A percentile compares a stretch with the other conserved stretches of the same genome.
Conservation (phyloP, 2,888 invertebrate genomes). For the Cylindroiulus punctatus region DNA sequence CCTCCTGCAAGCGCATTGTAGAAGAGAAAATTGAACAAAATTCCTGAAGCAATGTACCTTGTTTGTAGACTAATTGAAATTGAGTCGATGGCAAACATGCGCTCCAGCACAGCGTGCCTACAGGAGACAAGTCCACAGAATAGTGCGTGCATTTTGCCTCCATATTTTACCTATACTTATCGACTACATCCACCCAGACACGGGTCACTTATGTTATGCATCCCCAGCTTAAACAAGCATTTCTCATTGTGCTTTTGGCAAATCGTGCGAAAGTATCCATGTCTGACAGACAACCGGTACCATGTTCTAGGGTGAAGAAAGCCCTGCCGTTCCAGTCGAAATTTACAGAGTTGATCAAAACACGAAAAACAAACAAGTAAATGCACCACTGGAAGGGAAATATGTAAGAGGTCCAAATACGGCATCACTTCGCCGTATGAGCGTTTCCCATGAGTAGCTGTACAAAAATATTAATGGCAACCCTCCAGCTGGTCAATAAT, state of each 20-base stretch:
- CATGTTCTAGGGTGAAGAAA: background rate
- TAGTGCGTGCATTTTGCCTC: background rate
- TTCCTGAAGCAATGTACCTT: constrained; percentile 37
- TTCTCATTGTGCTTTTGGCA: constrained; percentile 34
- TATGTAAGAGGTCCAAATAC: background rate
- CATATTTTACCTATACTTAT: background rate
- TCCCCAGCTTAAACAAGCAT: constrained; percentile 11
- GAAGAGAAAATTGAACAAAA: constrained; percentile 26
- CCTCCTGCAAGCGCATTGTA: background rate
- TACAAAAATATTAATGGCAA: constrained; percentile 29
- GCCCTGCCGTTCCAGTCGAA: background rate
- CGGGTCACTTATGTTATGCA: background rate
- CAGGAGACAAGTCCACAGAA: background rate
- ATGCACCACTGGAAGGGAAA: constrained; percentile 16
- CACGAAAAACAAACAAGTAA: constrained; percentile 31
- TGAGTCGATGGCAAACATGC: constrained; percentile 42
- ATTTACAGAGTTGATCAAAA: constrained; percentile 33
- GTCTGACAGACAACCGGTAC: background rate
- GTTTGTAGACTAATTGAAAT: constrained; percentile 38
- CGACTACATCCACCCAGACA: background rate
- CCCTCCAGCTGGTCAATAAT: constrained; percentile 14
- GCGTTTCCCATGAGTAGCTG: constrained; percentile 14
- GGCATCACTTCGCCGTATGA: background rate
- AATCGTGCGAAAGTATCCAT: constrained; percentile 5
- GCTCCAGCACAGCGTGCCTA: background rate